phyloP scores from a whole-genome alignment of 2,113 vertebrate genomes.

The Cryptotis parvus region DNA sequence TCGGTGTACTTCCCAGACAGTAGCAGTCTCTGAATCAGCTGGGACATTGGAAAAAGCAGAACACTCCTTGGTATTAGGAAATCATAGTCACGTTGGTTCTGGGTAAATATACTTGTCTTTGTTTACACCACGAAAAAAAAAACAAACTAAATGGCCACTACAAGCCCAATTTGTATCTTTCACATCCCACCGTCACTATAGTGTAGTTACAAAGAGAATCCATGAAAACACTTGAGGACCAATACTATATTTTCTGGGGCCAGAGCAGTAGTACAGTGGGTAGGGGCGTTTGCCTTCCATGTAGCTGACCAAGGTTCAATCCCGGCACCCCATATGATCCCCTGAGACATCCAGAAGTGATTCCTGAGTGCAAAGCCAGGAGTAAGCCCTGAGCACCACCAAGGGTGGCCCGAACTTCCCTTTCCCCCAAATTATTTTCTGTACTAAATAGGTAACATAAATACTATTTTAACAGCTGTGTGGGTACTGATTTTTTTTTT shows the following conservation, averaged over 20 bases:
- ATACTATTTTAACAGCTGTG: not conserved
- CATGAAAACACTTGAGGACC: not conserved
- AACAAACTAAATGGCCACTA: not conserved
- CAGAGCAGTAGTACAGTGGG: too few relatives aligned
- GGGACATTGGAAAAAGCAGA: constrained; percentile 82
- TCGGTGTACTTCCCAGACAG: constrained; percentile 84
- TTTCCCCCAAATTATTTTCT: not conserved
- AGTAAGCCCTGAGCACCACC: too few relatives aligned
- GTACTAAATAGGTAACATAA: not conserved
- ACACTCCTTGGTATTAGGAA: constrained; percentile 77
- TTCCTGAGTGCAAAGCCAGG: too few relatives aligned
- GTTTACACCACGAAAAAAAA: not conserved
- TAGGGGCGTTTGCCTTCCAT: too few relatives aligned
- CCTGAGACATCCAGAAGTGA: too few relatives aligned
- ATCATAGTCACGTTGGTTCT: constrained; percentile 88
- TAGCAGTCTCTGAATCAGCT: constrained; percentile 80
- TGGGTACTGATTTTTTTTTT: not conserved
- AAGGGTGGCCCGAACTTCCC: too few relatives aligned
- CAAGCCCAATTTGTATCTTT: not conserved
- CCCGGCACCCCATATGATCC: too few relatives aligned
- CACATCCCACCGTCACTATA: fast-evolving
- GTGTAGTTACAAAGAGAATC: not conserved
- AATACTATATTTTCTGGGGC: not conserved
- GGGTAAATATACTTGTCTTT: constrained; percentile 87
- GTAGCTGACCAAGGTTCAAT: too few relatives aligned